Evolutionary conservation across 2,888 invertebrate genomes (phyloP).

Genomic region (Caenorhabditis sp.): DNA sequence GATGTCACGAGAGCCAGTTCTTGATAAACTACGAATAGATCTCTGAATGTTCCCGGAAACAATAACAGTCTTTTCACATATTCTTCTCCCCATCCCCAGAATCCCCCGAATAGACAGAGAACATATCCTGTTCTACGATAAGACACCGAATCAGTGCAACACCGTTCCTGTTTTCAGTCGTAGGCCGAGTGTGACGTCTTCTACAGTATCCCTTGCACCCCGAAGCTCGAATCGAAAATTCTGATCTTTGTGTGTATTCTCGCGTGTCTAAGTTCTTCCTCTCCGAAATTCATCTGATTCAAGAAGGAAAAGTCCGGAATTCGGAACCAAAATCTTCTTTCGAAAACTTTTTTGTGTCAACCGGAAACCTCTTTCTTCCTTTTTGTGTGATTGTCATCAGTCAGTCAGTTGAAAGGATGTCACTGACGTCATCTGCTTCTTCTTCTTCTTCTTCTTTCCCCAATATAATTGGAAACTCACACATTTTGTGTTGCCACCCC

Average conservation of each 20-base stretch:
- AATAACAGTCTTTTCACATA: neutral
- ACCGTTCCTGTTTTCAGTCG: neutral
- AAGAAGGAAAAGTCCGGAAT: constrained; percentile 4
- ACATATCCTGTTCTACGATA: neutral
- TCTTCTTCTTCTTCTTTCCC: constrained; percentile 28
- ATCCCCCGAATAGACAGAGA: neutral
- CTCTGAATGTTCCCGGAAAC: constrained; percentile 11
- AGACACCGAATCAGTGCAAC: neutral
- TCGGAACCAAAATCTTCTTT: constrained; percentile 7
- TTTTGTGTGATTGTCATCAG: constrained; percentile 53
- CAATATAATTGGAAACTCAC: constrained; percentile 56
- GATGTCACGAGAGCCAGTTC: neutral
- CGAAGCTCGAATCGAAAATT: neutral
- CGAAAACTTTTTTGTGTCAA: constrained; percentile 17
- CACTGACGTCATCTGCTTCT: constrained; percentile 41
- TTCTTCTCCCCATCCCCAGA: neutral
- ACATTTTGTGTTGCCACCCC: constrained; percentile 40
- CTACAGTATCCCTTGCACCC: neutral
- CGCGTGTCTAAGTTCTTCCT: constrained; percentile 5
- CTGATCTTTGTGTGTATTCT: constrained; percentile 20
- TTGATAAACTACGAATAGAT: neutral
- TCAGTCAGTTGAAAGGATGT: constrained; percentile 32
- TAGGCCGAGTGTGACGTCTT: neutral
- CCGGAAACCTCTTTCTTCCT: constrained; percentile 47
- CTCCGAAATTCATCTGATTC: constrained; percentile 5